These are phyloP conservation scores for Syngnathoides biaculeatus DNA, from an alignment of 2,113 vertebrate genomes.

Conservation along the genomic window DNA sequence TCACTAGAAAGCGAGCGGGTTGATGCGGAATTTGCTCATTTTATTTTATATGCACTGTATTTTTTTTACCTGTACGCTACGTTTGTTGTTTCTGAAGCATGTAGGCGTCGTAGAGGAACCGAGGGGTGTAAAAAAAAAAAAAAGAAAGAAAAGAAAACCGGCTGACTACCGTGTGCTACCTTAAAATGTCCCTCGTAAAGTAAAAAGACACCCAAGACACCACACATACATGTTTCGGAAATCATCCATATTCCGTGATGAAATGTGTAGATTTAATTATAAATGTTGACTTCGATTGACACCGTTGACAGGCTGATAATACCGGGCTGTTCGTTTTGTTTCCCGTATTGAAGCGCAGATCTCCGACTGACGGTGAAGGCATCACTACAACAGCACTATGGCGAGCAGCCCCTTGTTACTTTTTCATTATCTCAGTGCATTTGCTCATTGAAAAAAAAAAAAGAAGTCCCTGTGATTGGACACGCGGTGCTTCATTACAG, in stretches of 20 bases:
- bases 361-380: constrained; percentile 13
- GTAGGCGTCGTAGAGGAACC: constrained; percentile 45
- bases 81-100: constrained; percentile 65
- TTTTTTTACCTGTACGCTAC: constrained; percentile 67
- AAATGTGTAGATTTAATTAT: background rate
- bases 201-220: no score
- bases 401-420: constrained; percentile 10
- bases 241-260: background rate
- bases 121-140: constrained; percentile 35
- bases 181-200: constrained; percentile 31
- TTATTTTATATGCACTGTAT: no score
- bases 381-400: constrained; percentile 40
- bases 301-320: background rate
- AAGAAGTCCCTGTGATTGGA: constrained; percentile 50
- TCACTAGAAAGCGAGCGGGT: background rate
- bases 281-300: background rate
- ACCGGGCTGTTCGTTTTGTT: background rate
- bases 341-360: no score
- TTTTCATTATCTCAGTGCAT: constrained; percentile 45
- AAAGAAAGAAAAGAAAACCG: constrained; percentile 47
- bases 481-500: background rate
- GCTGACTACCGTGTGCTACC: constrained; percentile 45
- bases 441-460: constrained; percentile 39
- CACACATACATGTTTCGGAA: background rate
- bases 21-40: background rate